Evolutionary conservation across 2,797 vertebrate genomes (phyloP).

Genomic region (Fratercula arctica): DNA sequence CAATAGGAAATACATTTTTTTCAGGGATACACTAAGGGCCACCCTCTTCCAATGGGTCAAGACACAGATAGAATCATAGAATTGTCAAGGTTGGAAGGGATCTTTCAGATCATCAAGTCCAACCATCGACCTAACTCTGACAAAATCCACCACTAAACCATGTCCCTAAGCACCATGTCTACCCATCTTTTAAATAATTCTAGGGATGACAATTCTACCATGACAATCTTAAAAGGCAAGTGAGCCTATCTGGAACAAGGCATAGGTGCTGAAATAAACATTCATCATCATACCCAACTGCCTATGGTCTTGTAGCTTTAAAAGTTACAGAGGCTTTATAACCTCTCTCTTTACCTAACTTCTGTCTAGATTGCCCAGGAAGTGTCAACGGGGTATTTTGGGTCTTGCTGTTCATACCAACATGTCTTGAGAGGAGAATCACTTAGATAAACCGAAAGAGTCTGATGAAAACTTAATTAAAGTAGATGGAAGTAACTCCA

Average conservation of each 20-base stretch:
- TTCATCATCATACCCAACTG: background rate
- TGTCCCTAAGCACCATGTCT: too few species aligned
- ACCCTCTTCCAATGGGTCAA: background rate
- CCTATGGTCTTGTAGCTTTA: background rate
- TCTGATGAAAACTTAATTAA: slow-evolving; percentile 34
- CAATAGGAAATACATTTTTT: background rate
- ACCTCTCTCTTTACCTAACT: background rate
- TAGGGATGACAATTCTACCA: too few species aligned
- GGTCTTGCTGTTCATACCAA: background rate
- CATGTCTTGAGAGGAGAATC: background rate
- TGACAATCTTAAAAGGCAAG: background rate
- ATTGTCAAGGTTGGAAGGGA: too few species aligned
- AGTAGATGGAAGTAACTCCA: background rate
- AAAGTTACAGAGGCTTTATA: background rate
- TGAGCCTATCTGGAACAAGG: background rate
- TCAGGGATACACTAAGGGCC: background rate
- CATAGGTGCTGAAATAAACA: background rate
- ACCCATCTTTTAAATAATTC: too few species aligned
- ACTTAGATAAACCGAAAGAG: background rate
- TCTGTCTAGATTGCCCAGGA: background rate
- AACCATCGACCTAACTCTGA: too few species aligned
- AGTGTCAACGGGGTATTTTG: background rate
- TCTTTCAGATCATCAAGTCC: too few species aligned
- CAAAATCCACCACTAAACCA: too few species aligned
- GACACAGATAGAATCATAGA: background rate